These are phyloP conservation scores for Tragelaphus buxtoni DNA, from an alignment of 2,113 vertebrate species.

Conservation along the genomic window DNA sequence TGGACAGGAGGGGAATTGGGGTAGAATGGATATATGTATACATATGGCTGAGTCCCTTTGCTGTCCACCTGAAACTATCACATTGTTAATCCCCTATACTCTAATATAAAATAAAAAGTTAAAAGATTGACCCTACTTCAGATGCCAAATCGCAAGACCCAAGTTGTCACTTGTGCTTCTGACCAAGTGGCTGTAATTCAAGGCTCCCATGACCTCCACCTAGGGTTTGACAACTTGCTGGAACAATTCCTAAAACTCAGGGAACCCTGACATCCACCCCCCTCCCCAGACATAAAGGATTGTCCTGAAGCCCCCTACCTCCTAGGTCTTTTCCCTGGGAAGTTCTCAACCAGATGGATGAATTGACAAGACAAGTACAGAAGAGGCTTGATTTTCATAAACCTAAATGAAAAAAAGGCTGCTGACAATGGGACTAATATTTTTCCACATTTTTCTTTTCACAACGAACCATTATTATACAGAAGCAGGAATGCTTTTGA, in stretches of 20 bases:
- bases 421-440: not conserved
- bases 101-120: not conserved
- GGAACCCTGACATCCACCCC: not conserved
- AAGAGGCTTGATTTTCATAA: not conserved
- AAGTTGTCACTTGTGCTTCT: not conserved
- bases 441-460: not conserved
- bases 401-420: not conserved
- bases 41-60: not conserved
- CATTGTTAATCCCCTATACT: not conserved
- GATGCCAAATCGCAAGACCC: not conserved
- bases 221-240: not conserved
- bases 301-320: not conserved
- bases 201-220: not conserved
- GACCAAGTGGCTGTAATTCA: not conserved
- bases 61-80: not conserved
- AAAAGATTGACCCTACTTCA: not conserved
- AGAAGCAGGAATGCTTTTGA: not conserved
- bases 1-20: not conserved
- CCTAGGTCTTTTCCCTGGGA: not conserved
- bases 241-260: not conserved
- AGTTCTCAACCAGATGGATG: not conserved
- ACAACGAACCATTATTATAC: not conserved
- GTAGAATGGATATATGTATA: not conserved
- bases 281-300: not conserved
- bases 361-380: not conserved